Conservation (phyloP, 2,888 invertebrate species). For the Teleogryllus oceanicus region DNA sequence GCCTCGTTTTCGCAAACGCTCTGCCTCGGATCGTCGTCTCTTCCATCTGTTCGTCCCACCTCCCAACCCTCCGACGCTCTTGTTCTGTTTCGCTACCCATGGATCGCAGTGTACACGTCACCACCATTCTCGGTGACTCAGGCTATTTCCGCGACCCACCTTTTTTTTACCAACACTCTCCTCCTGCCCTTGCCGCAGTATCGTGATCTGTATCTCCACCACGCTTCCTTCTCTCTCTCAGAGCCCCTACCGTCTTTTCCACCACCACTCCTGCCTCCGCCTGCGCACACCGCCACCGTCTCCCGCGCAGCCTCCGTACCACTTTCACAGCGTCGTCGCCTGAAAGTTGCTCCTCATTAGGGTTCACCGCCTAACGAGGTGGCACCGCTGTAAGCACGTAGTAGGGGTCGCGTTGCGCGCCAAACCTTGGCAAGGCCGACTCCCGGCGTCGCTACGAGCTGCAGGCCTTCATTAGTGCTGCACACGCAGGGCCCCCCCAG, state of each 20-base stretch:
- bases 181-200: too few relatives aligned
- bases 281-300: not conserved
- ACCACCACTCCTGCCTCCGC: not conserved
- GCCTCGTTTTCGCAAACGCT: too few relatives aligned
- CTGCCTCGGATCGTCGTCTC: too few relatives aligned
- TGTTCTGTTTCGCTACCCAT: too few relatives aligned
- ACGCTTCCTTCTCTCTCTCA: too few relatives aligned
- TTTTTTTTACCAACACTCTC: too few relatives aligned
- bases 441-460: not conserved
- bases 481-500: not conserved
- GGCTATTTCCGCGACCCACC: too few relatives aligned
- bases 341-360: slow-evolving; percentile 7
- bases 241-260: not conserved
- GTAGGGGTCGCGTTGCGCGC: not conserved
- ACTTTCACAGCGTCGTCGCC: not conserved
- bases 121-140: too few relatives aligned
- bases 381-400: not conserved
- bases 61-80: too few relatives aligned
- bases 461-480: slow-evolving; percentile 6
- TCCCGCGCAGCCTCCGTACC: not conserved
- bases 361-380: not conserved
- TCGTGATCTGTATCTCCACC: too few relatives aligned
- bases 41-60: too few relatives aligned
- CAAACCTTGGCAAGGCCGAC: not conserved
- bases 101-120: too few relatives aligned